Evolutionary conservation across 2,797 vertebrate species (phyloP).

Genomic region (Channallabes apus): DNA sequence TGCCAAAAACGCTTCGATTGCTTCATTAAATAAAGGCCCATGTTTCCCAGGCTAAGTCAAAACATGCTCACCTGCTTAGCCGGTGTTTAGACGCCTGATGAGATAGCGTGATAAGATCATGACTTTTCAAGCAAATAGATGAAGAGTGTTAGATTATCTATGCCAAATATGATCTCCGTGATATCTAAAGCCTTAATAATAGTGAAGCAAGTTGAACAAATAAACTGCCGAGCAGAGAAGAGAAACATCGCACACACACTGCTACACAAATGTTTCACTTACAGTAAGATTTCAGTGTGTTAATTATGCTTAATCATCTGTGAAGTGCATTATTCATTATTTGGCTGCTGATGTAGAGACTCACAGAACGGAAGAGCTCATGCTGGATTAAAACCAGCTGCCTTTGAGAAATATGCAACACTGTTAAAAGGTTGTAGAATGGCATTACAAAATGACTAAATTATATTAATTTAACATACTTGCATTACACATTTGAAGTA

Average conservation of each 20-base stretch:
- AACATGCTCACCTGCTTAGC: constrained; percentile 43
- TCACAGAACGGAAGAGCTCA: constrained; percentile 37
- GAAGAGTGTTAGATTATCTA: constrained; percentile 46
- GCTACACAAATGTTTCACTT: neutral
- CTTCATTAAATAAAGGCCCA: constrained; percentile 50
- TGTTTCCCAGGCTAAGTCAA: constrained; percentile 58
- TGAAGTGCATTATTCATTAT: constrained; percentile 7
- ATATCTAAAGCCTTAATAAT: constrained; percentile 9
- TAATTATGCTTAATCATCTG: constrained; percentile 9
- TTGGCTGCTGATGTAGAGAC: constrained; percentile 31
- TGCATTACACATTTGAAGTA: neutral
- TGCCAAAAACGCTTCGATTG: constrained; percentile 69
- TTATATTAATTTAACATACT: neutral
- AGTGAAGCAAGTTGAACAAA: neutral
- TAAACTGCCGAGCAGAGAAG: neutral
- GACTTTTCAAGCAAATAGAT: constrained; percentile 50
- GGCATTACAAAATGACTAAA: neutral
- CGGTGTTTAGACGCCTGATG: constrained; percentile 42
- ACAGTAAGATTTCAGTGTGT: neutral
- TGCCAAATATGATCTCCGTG: constrained; percentile 55
- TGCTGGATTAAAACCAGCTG: constrained; percentile 21
- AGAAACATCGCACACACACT: neutral
- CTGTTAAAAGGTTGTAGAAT: neutral
- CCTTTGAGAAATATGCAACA: neutral
- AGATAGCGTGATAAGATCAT: constrained; percentile 51